Evolutionary conservation across 2,113 vertebrate species (phyloP), one percentile per base, ranked within the genome.

Genomic region (Hyperopisus bebe): DNA sequence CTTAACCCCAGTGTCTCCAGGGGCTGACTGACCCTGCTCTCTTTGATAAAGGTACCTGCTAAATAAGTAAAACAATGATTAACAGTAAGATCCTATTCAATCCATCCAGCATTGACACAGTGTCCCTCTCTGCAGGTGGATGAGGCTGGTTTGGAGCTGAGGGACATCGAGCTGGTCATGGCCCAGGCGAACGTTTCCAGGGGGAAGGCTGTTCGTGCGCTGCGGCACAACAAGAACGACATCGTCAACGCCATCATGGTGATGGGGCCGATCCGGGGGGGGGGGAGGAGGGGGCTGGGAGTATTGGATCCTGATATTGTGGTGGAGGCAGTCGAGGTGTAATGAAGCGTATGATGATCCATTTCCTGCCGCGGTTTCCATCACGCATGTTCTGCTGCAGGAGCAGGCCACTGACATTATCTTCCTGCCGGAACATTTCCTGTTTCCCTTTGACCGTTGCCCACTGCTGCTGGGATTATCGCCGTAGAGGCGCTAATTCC

Each of bases 191-290:
- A 98, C 0, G 98, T 99, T 89, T 98, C 98, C 0, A 95, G 98
- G 0, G 96, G 97, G 94, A 99, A 98, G 92, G 98, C 98, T 0
- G 96, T 99, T 92, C 95, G 96, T 66, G 98, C 98, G 0, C 96
- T 99, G 89, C 96, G 97, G 92, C 97, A 98, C 96, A 99, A 98
- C 97, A 98, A 99, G 95, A 99, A 99, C 9, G 98, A 99, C 93
- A 99, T 99, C 1, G 98, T 99, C 94, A 99, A 99, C 0, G 98
- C 98, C 94, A 99, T 99, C 92, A 99, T 99, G 98, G 98, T 99
- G 92, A 97, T 97, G n/a, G 88, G 42, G 15, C 48, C 0, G 31
- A 10, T 46, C 53, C 24, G 0, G 44, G 51, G 2, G 84, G 8
- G 3, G 21, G 47, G 47, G n/a, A n/a, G 42, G 50, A 13, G 48